These are phyloP conservation scores for Trematomus bernacchii DNA, from an alignment of 2,797 vertebrate genomes.

Conservation along the genomic window DNA sequence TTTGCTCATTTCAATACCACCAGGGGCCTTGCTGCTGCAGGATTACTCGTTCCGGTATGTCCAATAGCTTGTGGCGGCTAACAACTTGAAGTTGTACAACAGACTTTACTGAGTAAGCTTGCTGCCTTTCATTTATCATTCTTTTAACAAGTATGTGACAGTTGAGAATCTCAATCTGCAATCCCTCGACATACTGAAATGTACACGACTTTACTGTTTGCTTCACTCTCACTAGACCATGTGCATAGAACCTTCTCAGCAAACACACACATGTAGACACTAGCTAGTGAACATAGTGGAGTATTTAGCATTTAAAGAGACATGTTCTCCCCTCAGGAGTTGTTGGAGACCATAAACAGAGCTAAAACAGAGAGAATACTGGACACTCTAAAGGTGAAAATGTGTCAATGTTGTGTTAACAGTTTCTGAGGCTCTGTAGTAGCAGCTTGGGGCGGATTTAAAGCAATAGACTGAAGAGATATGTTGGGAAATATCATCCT, in stretches of 20 bases:
- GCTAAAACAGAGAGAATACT: neutral
- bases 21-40: neutral
- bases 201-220: neutral
- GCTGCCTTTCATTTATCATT: neutral
- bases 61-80: neutral
- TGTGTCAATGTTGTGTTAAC: neutral
- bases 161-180: too few species aligned
- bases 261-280: neutral
- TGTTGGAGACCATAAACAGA: constrained; percentile 12
- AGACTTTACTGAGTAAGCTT: neutral
- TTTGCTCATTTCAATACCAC: too few species aligned
- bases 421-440: neutral
- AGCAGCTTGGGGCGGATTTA: neutral
- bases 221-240: neutral
- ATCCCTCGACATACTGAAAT: too few species aligned
- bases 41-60: neutral
- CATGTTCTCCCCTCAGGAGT: too few species aligned
- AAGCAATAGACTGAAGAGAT: neutral
- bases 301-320: too few species aligned
- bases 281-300: too few species aligned
- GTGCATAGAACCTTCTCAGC: neutral
- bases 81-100: neutral
- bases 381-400: neutral
- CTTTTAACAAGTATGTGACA: neutral
- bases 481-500: neutral